Evolutionary conservation across 2,888 invertebrate species (phyloP).

Genomic region (Cynaeus angustus): DNA sequence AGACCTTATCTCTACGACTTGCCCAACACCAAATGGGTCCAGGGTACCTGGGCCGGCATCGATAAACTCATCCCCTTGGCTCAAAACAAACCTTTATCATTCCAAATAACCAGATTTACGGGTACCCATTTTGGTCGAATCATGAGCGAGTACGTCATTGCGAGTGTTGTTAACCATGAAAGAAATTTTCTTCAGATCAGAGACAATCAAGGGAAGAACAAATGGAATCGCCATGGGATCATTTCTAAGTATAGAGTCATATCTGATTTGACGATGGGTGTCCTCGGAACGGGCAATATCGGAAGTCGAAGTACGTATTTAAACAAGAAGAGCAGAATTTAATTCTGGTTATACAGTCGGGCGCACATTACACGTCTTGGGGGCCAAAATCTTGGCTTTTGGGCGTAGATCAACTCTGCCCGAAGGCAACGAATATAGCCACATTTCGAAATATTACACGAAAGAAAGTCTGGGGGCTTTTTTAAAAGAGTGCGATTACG

Average conservation of each 20-base stretch:
- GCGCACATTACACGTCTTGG: constrained; percentile 69
- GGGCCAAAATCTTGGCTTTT: constrained; percentile 67
- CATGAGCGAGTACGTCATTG: constrained; percentile 73
- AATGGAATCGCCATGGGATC: constrained; percentile 67
- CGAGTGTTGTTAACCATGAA: constrained; percentile 72
- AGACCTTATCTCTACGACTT: constrained; percentile 67
- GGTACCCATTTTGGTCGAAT: constrained; percentile 70
- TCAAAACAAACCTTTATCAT: constrained; percentile 57
- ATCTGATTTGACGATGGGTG: constrained; percentile 72
- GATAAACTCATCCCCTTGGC: constrained; percentile 65
- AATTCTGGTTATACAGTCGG: too few relatives aligned
- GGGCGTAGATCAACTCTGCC: constrained; percentile 54
- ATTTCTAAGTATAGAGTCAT: constrained; percentile 69
- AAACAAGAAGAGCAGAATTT: too few relatives aligned
- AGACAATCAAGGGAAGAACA: constrained; percentile 65
- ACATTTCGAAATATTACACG: constrained; percentile 64
- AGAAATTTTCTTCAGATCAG: constrained; percentile 68
- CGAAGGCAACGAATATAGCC: constrained; percentile 51
- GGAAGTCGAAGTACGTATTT: constrained; percentile 70
- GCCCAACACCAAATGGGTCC: constrained; percentile 70
- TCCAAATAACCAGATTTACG: constrained; percentile 69
- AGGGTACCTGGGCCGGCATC: constrained; percentile 72
- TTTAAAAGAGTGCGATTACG: constrained; percentile 73
- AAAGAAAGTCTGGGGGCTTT: constrained; percentile 65
- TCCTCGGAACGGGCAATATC: constrained; percentile 75